Base-by-base conservation (phyloP, 2,888 invertebrate species). In the Chouioia cunea region DNA sequence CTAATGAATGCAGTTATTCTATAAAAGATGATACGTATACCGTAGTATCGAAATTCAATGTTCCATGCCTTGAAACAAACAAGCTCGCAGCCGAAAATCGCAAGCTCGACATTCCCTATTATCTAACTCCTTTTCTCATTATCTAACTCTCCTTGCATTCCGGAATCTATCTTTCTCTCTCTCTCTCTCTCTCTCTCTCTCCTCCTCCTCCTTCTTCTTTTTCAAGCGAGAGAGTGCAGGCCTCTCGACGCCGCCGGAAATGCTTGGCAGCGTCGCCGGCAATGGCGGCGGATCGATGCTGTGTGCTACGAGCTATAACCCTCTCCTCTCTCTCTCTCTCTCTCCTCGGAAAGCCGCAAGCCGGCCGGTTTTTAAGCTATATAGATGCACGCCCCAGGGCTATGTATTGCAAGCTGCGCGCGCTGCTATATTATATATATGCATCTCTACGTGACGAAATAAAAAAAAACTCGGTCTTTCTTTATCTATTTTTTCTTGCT, bases 201-300 rank as follows among this genome's bases (percentile, higher is more conserved):
- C 27, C 53, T 50, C 20, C 36, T 53, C 16, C 6, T 6, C 6
- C 27, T 27, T 6, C 1, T 10, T 36, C 6, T 36, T 10, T 36
- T 10, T 36, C 2, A 10, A 14, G 18, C 16, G 43, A 14, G 58
- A 44, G 10, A n/a, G 27, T 54, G 44, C 12, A 23, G 36, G 58
- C 22, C 65, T 57, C 57, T n/a, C 59, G 66, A 66, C 59, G 66
- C 66, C 66, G 59, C 53, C 66, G 59, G 66, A 66, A 66, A 66
- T 52, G 52, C 64, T 64, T 64, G 54, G 64, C 64, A 27, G 52
- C 56, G 58, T 58, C 50, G 52, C 52, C 52, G 65, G 52, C 58
- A 50, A 58, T 50, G 57, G 44, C 47, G 48, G 50, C 60, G 66
- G 66, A 66, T 66, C 66, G 66, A 66, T 66, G 50, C 44, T 52